A percentile compares a stretch with the other conserved stretches of the same genome.
phyloP scores from a whole-genome alignment of 2,797 vertebrate genomes.

The Apogon hyalosoma region DNA sequence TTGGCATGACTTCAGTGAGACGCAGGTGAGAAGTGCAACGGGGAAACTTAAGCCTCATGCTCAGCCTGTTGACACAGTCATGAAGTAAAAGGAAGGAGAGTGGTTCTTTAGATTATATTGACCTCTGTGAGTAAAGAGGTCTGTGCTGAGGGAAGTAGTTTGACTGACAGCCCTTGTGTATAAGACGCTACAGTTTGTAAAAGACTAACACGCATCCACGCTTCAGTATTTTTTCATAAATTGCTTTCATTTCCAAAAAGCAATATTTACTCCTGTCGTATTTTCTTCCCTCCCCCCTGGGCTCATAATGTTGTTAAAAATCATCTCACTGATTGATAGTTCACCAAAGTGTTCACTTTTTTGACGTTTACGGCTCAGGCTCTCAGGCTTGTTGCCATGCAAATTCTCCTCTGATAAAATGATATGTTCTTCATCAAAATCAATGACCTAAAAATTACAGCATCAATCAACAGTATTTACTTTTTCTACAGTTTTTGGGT shows the following conservation, averaged over 20 bases:
- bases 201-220: constrained; percentile 1
- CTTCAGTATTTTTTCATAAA: constrained; percentile 8
- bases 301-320: constrained; percentile 14
- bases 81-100: constrained; percentile 44
- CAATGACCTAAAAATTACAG: background rate
- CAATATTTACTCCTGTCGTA: constrained; percentile 15
- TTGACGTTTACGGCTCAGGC: constrained; percentile 10
- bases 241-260: constrained; percentile 31
- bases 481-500: background rate
- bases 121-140: constrained; percentile 36
- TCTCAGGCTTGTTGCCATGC: background rate
- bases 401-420: constrained; percentile 3
- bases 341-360: constrained; percentile 4
- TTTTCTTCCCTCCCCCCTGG: background rate
- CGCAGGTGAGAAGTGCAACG: constrained; percentile 69
- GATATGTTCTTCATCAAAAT: background rate
- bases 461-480: constrained; percentile 4
- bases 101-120: constrained; percentile 50
- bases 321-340: constrained; percentile 5
- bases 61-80: constrained; percentile 65
- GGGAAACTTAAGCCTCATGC: constrained; percentile 57
- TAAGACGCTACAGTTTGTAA: constrained; percentile 21
- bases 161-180: background rate
- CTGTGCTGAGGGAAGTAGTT: background rate
- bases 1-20: constrained; percentile 67